Percentiles rank a stretch among this genome's conserved stretches.
phyloP scores from a whole-genome alignment of 2,888 invertebrate genomes.

The Cheilosia vulpina region DNA sequence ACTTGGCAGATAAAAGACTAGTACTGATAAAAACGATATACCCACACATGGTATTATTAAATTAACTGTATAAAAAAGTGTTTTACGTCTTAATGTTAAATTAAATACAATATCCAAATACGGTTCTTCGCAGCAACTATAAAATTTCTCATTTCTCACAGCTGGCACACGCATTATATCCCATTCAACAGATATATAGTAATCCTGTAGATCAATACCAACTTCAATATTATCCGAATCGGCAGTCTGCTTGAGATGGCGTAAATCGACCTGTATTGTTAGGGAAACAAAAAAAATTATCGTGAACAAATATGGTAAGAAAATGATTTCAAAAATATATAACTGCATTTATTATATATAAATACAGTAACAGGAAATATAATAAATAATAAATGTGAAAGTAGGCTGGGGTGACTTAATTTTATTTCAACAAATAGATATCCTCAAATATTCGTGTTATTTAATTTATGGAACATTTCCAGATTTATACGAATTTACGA shows the following conservation, averaged over 20 bases:
- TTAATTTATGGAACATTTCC: no score
- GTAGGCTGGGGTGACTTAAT: no score
- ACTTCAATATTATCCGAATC: conserved; percentile 94
- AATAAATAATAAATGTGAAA: no score
- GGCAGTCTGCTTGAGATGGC: conserved; percentile 93
- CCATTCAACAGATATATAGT: conserved; percentile 99
- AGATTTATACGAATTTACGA: no score
- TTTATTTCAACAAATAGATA: no score
- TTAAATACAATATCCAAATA: conserved; percentile 99
- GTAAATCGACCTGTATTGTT: conserved; percentile 90
- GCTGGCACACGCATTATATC: conserved; percentile 97
- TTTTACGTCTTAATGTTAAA: conserved; percentile 96
- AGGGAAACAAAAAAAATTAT: background rate
- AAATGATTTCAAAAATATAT: background rate
- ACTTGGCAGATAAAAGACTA: conserved; percentile 98
- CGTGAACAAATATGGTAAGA: background rate
- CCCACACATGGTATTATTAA: conserved; percentile 98
- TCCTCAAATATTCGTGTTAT: no score
- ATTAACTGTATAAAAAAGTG: conserved; percentile 98
- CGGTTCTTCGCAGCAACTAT: conserved; percentile 98
- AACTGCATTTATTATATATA: background rate
- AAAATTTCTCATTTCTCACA: conserved; percentile 94
- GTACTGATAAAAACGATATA: conserved; percentile 97
- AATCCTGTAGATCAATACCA: conserved; percentile 96
- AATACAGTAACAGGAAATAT: no score